Percentiles rank a stretch among this genome's conserved stretches.
Evolutionary conservation across 1,140 invertebrate species (phyloP).

Genomic region (Parapsyche elsis): DNA sequence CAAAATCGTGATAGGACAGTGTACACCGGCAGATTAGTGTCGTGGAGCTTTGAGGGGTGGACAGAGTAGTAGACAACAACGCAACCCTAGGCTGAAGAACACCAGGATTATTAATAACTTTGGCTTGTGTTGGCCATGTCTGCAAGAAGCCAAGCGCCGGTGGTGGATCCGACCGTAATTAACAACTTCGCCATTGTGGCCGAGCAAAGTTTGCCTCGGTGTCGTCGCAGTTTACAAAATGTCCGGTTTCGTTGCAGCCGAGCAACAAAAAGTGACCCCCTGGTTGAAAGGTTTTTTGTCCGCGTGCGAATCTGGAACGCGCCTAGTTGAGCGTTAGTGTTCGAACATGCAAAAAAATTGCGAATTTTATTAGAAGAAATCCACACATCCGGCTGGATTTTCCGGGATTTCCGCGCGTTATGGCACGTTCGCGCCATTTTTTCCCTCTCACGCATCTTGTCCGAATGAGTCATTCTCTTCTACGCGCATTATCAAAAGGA

Average conservation of each 20-base stretch:
- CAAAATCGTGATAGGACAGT: too few species aligned
- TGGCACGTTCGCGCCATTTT: conserved; percentile 4
- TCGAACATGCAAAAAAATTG: too few species aligned
- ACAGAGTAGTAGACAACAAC: neutral
- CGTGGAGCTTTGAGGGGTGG: too few species aligned
- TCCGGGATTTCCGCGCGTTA: neutral
- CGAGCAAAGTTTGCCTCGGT: neutral
- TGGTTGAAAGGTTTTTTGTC: too few species aligned
- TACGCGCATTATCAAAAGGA: neutral
- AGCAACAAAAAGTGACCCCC: neutral
- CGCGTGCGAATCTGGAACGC: too few species aligned
- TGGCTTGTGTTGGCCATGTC: neutral
- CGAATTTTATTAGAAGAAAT: neutral
- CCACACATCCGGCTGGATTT: neutral
- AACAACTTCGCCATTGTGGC: conserved; percentile 44
- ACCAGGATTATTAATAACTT: conserved; percentile 4
- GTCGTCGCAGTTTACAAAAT: conserved; percentile 1
- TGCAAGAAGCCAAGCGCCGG: neutral
- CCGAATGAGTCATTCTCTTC: conserved; percentile 18
- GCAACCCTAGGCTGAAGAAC: neutral
- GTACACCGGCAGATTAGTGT: too few species aligned
- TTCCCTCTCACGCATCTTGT: neutral
- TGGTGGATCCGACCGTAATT: conserved; percentile 45
- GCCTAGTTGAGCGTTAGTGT: too few species aligned
- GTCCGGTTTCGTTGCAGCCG: neutral